A percentile compares a stretch with the other conserved stretches of the same genome.
phyloP scores from a whole-genome alignment of 2,888 invertebrate genomes.

The Tenthredo livida region DNA sequence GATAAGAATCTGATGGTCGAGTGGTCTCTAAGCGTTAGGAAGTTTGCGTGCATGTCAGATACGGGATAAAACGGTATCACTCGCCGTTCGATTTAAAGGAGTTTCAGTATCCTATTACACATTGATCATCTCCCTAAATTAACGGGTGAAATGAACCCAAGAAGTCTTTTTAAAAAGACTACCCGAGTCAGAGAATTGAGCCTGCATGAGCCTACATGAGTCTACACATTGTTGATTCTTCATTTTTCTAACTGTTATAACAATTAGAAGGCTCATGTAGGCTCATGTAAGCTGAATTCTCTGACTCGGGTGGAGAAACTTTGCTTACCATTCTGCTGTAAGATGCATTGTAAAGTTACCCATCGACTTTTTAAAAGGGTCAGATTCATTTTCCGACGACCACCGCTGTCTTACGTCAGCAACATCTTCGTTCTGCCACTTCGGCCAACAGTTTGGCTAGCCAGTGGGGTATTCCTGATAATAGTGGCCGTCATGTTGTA shows the following conservation, averaged over 20 bases:
- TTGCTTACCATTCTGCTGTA: background rate
- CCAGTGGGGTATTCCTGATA: constrained; percentile 79
- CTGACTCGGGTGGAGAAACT: too few species aligned
- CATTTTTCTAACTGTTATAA: too few species aligned
- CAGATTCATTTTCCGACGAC: constrained; percentile 86
- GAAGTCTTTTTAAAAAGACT: background rate
- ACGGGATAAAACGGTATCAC: background rate
- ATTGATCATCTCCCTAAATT: too few species aligned
- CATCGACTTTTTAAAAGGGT: constrained; percentile 69
- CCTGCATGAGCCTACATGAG: too few species aligned
- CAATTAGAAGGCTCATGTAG: too few species aligned
- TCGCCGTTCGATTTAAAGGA: background rate
- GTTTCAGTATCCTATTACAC: background rate
- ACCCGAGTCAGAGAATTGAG: too few species aligned
- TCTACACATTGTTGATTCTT: too few species aligned
- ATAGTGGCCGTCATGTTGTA: constrained; percentile 79
- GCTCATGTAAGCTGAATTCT: too few species aligned
- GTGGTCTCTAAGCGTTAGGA: background rate
- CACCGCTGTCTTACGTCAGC: constrained; percentile 86
- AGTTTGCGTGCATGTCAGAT: background rate
- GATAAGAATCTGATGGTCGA: constrained; percentile 35
- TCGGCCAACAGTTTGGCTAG: constrained; percentile 83
- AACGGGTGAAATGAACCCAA: background rate
- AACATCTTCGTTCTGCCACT: constrained; percentile 87
- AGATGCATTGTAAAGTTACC: background rate